Conservation (phyloP, 2,113 vertebrate species). For the Siniperca knerii region DNA sequence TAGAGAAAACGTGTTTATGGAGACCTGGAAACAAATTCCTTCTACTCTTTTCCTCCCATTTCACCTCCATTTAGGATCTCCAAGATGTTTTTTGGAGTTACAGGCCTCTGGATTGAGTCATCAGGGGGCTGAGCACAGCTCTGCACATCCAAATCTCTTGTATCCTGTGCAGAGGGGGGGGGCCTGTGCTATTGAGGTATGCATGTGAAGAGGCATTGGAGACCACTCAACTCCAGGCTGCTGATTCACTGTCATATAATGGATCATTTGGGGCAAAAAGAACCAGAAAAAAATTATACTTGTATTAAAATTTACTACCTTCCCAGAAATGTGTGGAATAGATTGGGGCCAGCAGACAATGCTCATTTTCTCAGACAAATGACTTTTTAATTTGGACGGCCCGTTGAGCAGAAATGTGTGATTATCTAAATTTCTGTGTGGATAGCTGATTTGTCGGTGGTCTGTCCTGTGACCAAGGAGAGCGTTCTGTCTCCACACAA, state of each 20-base stretch:
- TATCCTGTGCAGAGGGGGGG: conserved; percentile 67
- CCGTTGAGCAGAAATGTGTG: conserved; percentile 61
- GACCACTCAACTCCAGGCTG: conserved; percentile 77
- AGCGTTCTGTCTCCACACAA: conserved; percentile 39
- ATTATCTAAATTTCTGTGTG: conserved; percentile 64
- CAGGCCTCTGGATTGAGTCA: conserved; percentile 77
- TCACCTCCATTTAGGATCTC: conserved; percentile 46
- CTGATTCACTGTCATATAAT: conserved; percentile 84
- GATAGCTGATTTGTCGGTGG: conserved; percentile 45
- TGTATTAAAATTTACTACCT: conserved; percentile 76
- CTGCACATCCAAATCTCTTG: conserved; percentile 76
- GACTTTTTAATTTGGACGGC: conserved; percentile 69
- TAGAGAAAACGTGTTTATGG: conserved; percentile 61
- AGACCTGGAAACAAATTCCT: conserved; percentile 46
- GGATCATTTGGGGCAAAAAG: conserved; percentile 80
- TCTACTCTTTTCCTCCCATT: conserved; percentile 45
- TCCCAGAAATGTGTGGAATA: conserved; percentile 79
- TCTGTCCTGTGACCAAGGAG: conserved; percentile 43
- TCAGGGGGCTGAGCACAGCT: conserved; percentile 69
- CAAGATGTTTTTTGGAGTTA: conserved; percentile 61
- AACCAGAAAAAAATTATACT: conserved; percentile 72
- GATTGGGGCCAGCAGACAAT: conserved; percentile 48
- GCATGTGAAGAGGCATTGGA: conserved; percentile 78
- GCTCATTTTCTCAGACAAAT: conserved; percentile 61
- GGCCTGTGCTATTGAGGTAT: conserved; percentile 62